These are phyloP conservation scores for Rhinatrema bivittatum DNA, from an alignment of 2,797 vertebrate species.

Conservation along the genomic window DNA sequence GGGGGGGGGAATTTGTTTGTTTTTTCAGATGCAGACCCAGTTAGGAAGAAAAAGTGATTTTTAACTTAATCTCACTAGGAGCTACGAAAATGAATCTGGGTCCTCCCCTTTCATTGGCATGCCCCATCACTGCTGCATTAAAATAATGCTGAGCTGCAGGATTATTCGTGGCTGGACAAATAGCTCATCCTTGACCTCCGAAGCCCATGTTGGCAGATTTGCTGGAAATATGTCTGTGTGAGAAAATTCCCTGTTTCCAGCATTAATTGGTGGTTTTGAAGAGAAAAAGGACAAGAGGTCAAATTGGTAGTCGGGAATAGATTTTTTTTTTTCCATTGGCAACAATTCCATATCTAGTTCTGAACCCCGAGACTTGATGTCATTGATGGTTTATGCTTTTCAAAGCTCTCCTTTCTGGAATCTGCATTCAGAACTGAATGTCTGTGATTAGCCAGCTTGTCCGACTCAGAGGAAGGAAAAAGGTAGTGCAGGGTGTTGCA, in stretches of 20 bases:
- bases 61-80: too few relatives aligned
- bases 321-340: conserved; percentile 43
- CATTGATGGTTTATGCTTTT: conserved; percentile 41
- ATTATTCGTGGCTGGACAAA: conserved; percentile 14
- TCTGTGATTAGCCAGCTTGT: conserved; percentile 41
- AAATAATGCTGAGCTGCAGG: conserved; percentile 21
- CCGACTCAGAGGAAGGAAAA: conserved; percentile 30
- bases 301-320: conserved; percentile 33
- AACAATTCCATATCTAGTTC: conserved; percentile 38
- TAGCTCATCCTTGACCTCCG: background rate
- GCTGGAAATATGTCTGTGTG: rapidly evolving
- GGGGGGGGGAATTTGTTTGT: too few relatives aligned
- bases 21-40: too few relatives aligned
- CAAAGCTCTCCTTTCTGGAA: conserved; percentile 27
- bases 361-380: conserved; percentile 34
- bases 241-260: conserved; percentile 11
- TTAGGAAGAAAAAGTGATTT: too few relatives aligned
- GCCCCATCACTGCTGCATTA: too few relatives aligned
- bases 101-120: too few relatives aligned
- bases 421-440: conserved; percentile 26
- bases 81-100: too few relatives aligned
- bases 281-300: conserved; percentile 43
- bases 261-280: conserved; percentile 30
- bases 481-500: conserved; percentile 30
- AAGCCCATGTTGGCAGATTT: background rate